A percentile compares a stretch with the other conserved stretches of the same genome.
Evolutionary conservation across 92 coral and sea anemone genomes (phyloP).

Genomic region (Actinostola sp.): DNA sequence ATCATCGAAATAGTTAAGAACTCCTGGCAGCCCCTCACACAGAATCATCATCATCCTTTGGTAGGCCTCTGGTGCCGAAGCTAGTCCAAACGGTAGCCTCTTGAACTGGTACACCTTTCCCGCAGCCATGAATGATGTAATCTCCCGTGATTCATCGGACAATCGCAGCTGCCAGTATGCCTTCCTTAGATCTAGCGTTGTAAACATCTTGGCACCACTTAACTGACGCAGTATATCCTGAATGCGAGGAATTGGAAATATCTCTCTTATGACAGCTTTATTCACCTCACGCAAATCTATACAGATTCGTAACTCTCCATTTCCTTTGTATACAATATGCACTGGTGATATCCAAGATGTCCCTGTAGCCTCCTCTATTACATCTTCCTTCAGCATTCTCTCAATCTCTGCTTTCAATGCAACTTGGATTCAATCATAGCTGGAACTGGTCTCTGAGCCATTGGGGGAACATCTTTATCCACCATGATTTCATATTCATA

Average conservation of each 20-base stretch:
- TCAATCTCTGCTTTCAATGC: slow-evolving; percentile 17
- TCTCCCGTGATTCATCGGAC: slow-evolving; percentile 25
- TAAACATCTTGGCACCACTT: slow-evolving; percentile 15
- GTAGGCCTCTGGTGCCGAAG: slow-evolving; percentile 54
- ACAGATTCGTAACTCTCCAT: slow-evolving; percentile 43
- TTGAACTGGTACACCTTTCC: slow-evolving; percentile 43
- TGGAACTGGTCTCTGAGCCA: slow-evolving; percentile 24
- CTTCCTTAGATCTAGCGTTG: slow-evolving; percentile 27
- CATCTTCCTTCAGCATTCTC: slow-evolving; percentile 6
- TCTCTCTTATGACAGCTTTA: slow-evolving; percentile 38
- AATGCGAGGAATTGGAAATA: slow-evolving; percentile 29
- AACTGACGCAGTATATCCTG: too few species aligned
- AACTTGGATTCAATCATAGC: slow-evolving; percentile 17
- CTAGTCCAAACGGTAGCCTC: slow-evolving; percentile 56
- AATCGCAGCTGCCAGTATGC: slow-evolving; percentile 33
- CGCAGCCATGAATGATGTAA: slow-evolving; percentile 34
- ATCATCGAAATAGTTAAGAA: slow-evolving; percentile 46
- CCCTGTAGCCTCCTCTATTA: slow-evolving; percentile 28
- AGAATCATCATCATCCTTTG: slow-evolving; percentile 45
- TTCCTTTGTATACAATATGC: slow-evolving; percentile 33
- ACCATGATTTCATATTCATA: too few species aligned
- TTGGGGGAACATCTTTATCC: slow-evolving; percentile 4
- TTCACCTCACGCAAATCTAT: slow-evolving; percentile 28
- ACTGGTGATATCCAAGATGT: slow-evolving; percentile 35
- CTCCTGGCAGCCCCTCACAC: slow-evolving; percentile 37